Evolutionary conservation across 2,797 vertebrate genomes (phyloP).

Genomic region (Melanotaenia trifasciata): DNA sequence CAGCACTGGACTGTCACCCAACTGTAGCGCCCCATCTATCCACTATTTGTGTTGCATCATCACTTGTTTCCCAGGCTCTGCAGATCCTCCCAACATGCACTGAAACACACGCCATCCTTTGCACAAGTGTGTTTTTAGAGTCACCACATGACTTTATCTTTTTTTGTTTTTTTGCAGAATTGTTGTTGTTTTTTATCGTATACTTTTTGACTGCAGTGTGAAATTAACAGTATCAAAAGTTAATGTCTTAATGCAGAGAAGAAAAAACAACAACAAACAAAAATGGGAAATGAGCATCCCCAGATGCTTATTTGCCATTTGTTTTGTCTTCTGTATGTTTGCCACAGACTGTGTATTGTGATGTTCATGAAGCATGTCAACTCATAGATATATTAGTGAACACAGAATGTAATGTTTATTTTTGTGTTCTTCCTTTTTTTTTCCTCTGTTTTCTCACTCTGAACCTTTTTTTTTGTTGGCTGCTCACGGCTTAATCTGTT

Average conservation of each 20-base stretch:
- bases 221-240: constrained; percentile 26
- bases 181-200: constrained; percentile 65
- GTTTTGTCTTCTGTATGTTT: constrained; percentile 68
- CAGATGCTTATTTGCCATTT: constrained; percentile 74
- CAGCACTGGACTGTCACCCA: constrained; percentile 44
- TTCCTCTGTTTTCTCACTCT: constrained; percentile 68
- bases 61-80: constrained; percentile 45
- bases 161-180: constrained; percentile 42
- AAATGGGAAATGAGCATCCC: constrained; percentile 71
- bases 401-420: constrained; percentile 86
- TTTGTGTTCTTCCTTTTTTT: constrained; percentile 73
- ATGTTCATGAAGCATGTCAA: constrained; percentile 84
- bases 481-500: constrained; percentile 79
- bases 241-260: constrained; percentile 50
- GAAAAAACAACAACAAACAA: constrained; percentile 73
- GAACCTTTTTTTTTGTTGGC: constrained; percentile 76
- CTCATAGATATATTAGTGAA: constrained; percentile 83
- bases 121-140: constrained; percentile 63
- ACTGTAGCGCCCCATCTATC: constrained; percentile 39
- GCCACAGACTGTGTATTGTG: constrained; percentile 62
- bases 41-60: constrained; percentile 64
- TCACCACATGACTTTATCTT: constrained; percentile 49
- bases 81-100: constrained; percentile 34
- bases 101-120: constrained; percentile 41
- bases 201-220: constrained; percentile 25